These are phyloP conservation scores for Brachyistius frenatus DNA, from an alignment of 2,113 vertebrate genomes.

Conservation along the genomic window DNA sequence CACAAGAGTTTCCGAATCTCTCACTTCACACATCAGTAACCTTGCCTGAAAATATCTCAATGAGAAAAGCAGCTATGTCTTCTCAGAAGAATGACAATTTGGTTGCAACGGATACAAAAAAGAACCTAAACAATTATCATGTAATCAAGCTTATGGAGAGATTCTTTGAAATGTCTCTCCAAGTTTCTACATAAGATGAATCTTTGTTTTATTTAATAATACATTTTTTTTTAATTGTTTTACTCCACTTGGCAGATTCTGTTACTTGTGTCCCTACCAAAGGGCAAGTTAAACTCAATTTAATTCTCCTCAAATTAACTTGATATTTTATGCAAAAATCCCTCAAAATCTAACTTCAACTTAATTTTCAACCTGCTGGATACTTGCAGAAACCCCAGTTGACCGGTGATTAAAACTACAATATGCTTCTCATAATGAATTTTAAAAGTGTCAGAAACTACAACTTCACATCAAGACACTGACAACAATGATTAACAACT, in stretches of 20 bases:
- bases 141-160: too few species aligned
- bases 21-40: background rate
- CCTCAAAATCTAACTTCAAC: background rate
- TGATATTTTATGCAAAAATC: background rate
- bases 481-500: background rate
- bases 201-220: too few species aligned
- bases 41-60: background rate
- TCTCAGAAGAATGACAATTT: constrained; percentile 12
- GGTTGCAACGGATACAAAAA: constrained; percentile 52
- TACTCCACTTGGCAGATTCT: too few species aligned
- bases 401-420: too few species aligned
- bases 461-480: background rate
- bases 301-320: too few species aligned
- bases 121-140: background rate
- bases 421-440: too few species aligned
- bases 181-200: too few species aligned
- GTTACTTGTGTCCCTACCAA: background rate
- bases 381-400: background rate
- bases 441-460: background rate
- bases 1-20: constrained; percentile 20
- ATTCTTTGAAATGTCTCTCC: too few species aligned
- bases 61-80: too few species aligned
- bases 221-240: too few species aligned
- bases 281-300: background rate
- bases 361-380: background rate